Conservation (phyloP, 2,797 vertebrate species). For the Oreortyx pictus region DNA sequence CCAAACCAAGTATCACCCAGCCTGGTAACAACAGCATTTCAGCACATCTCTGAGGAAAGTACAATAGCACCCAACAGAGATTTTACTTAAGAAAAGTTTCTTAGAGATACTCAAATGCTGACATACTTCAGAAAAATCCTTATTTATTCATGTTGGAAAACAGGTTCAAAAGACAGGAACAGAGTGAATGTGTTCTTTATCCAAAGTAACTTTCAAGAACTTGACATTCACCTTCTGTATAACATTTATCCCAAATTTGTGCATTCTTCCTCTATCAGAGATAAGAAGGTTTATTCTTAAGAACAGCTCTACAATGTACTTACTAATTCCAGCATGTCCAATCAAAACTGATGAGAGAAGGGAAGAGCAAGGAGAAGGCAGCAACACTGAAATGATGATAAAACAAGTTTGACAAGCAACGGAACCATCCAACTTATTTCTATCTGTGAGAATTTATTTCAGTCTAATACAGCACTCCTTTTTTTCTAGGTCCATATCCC, state of each 20-base stretch:
- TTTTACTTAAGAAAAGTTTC: neutral
- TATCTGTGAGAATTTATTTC: neutral
- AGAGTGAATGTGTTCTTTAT: neutral
- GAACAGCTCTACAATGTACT: neutral
- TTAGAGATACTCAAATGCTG: neutral
- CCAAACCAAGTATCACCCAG: neutral
- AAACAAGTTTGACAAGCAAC: neutral
- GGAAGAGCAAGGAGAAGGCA: neutral
- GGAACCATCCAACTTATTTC: neutral
- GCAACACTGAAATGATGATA: neutral
- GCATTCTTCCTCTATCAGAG: neutral
- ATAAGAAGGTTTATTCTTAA: neutral
- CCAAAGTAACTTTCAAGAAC: neutral
- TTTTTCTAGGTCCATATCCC: neutral
- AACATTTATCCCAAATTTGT: neutral
- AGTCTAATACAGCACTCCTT: neutral
- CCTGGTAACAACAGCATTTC: neutral
- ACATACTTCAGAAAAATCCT: neutral
- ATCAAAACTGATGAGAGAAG: neutral
- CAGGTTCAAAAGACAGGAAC: neutral
- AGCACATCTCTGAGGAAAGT: neutral
- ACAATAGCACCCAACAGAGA: neutral
- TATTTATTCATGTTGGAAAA: neutral
- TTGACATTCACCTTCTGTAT: neutral
- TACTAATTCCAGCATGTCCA: neutral